Conservation (phyloP, 2,797 vertebrate species). For the Varecia variegata region DNA sequence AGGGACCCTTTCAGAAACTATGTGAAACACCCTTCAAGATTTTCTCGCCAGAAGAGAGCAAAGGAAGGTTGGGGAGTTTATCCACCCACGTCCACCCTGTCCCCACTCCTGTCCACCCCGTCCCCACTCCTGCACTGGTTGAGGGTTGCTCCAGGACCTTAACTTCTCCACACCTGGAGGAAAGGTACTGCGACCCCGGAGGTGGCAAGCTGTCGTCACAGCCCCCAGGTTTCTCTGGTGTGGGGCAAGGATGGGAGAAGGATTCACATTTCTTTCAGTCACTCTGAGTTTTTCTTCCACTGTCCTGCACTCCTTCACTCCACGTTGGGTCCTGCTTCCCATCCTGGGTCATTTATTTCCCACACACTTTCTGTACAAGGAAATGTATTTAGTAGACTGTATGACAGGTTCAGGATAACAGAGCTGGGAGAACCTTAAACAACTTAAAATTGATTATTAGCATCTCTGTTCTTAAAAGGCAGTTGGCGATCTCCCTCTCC, state of each 20-base stretch:
- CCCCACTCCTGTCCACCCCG: accelerated
- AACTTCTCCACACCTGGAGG: neutral
- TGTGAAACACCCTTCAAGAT: neutral
- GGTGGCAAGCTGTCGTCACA: accelerated
- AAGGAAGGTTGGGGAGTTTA: neutral
- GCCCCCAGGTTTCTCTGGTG: neutral
- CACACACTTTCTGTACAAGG: neutral
- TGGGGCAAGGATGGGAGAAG: neutral
- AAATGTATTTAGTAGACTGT: neutral
- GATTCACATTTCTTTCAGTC: neutral
- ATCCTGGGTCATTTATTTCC: neutral
- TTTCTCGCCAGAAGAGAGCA: neutral
- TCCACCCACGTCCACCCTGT: neutral
- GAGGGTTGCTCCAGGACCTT: neutral
- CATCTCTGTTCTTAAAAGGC: neutral
- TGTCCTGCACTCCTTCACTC: neutral
- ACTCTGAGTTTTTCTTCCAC: neutral
- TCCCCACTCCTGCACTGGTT: neutral
- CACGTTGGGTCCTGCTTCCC: neutral
- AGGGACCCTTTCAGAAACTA: neutral
- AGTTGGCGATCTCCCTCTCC: neutral
- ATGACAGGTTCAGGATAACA: neutral
- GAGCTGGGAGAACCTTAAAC: neutral
- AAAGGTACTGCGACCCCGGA: neutral
- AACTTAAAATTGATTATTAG: neutral